These are phyloP conservation scores for Anguilla anguilla DNA, from an alignment of 2,797 vertebrate genomes.

Conservation along the genomic window DNA sequence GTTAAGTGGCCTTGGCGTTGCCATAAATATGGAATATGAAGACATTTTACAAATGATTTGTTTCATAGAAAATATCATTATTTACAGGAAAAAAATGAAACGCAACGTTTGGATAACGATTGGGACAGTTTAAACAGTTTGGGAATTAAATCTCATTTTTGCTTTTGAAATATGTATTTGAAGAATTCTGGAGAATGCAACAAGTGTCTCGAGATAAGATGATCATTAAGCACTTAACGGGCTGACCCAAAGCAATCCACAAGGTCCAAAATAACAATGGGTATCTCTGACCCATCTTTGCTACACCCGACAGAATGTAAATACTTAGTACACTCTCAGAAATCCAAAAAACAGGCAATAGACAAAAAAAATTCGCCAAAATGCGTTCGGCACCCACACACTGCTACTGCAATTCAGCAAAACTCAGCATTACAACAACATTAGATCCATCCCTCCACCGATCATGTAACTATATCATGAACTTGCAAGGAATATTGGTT, in stretches of 20 bases:
- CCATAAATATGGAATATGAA: background rate
- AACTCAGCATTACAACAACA: background rate
- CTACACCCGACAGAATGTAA: background rate
- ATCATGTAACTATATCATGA: background rate
- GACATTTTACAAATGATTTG: background rate
- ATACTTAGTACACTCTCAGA: background rate
- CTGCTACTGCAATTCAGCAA: background rate
- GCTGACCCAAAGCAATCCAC: background rate
- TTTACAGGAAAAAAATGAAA: background rate
- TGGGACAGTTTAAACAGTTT: background rate
- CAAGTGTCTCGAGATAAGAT: background rate
- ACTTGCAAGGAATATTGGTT: background rate
- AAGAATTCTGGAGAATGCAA: background rate
- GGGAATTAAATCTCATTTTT: background rate
- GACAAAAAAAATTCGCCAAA: background rate
- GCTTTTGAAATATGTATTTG: background rate
- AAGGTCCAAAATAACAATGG: background rate
- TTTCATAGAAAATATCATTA: background rate
- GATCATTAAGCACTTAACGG: background rate
- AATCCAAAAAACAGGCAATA: background rate
- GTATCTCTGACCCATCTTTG: background rate
- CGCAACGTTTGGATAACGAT: background rate
- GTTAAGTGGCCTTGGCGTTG: background rate
- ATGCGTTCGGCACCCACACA: background rate
- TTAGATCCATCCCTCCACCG: background rate